These are phyloP conservation scores for Paracyprichromis sp. DNA, from an alignment of 2,113 vertebrate species.

Conservation along the genomic window DNA sequence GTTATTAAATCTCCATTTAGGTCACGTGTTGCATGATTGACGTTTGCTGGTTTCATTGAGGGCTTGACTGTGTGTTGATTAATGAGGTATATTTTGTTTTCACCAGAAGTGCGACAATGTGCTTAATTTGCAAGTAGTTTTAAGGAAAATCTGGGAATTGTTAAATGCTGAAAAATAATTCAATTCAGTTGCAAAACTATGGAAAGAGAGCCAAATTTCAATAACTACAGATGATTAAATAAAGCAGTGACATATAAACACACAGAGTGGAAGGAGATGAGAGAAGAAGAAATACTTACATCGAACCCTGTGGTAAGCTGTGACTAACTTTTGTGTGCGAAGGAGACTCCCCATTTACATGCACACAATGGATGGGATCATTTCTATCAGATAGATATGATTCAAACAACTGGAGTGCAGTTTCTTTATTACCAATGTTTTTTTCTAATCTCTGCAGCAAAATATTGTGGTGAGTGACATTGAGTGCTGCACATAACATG, in stretches of 20 bases:
- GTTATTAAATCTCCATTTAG: constrained; percentile 32
- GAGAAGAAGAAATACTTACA: neutral
- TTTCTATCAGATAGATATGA: neutral
- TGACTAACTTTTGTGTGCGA: neutral
- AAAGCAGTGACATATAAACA: neutral
- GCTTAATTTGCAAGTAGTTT: neutral
- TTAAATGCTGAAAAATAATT: neutral
- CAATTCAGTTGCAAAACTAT: neutral
- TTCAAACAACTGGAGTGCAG: neutral
- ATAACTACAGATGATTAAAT: neutral
- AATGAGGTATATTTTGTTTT: neutral
- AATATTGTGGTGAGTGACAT: neutral
- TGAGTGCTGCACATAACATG: neutral
- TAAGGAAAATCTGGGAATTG: neutral
- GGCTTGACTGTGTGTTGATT: neutral
- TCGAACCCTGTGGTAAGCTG: neutral
- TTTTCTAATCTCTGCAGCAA: neutral
- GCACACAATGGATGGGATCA: neutral
- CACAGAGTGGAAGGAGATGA: neutral
- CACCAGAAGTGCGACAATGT: neutral
- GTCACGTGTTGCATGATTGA: constrained; percentile 1
- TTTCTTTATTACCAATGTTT: neutral
- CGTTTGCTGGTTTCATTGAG: neutral
- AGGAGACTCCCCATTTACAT: neutral
- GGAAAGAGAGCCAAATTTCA: neutral